These are phyloP conservation scores for Xenopus borealis DNA, from an alignment of 2,113 vertebrate genomes.

Conservation along the genomic window DNA sequence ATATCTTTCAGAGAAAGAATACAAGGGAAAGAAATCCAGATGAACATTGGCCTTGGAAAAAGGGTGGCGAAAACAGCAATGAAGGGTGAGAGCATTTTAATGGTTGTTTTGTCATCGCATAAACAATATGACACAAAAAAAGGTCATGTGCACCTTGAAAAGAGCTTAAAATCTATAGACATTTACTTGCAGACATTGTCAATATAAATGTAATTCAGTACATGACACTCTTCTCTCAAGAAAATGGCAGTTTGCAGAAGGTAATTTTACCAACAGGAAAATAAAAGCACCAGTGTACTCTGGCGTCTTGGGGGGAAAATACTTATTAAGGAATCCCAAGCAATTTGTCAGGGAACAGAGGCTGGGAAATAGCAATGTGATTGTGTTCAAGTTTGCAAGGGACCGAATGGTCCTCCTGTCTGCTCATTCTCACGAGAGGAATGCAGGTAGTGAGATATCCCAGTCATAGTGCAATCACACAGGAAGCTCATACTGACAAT, in stretches of 20 bases:
- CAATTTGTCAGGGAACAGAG: constrained; percentile 10
- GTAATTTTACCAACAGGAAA: not conserved
- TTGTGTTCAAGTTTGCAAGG: not conserved
- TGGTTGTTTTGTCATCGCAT: constrained; percentile 34
- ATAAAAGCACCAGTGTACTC: constrained; percentile 10
- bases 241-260: constrained; percentile 7
- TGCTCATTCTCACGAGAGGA: constrained; percentile 24
- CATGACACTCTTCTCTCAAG: constrained; percentile 15
- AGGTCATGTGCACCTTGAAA: constrained; percentile 7
- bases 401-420: constrained; percentile 4
- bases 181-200: constrained; percentile 8
- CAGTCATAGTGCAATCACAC: not conserved
- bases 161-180: constrained; percentile 38
- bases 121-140: constrained; percentile 33
- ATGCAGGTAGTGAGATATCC: constrained; percentile 35
- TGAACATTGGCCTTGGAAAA: constrained; percentile 38
- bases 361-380: not conserved
- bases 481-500: constrained; percentile 10
- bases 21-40: constrained; percentile 12
- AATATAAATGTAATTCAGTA: constrained; percentile 33
- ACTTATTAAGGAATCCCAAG: constrained; percentile 6
- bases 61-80: constrained; percentile 31
- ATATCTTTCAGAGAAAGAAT: constrained; percentile 16
- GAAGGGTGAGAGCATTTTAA: constrained; percentile 30
- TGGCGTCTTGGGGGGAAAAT: constrained; percentile 15